Percentiles rank a stretch among this genome's conserved stretches.
Conservation (phyloP, 1,140 invertebrate genomes). For the Chironomus tepperi region DNA sequence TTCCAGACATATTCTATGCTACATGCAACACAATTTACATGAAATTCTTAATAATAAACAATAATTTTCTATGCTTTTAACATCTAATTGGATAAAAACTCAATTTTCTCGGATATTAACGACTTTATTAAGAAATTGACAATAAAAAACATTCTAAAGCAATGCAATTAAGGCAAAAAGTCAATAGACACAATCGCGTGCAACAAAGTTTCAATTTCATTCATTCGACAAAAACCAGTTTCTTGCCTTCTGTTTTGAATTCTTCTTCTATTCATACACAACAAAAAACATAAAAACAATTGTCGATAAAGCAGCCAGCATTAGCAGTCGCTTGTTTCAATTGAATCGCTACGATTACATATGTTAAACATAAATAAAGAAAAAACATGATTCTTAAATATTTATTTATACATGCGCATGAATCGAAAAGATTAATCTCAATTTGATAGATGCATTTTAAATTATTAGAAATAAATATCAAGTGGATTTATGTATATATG, state of each 20-base stretch:
- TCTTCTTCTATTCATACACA: not conserved
- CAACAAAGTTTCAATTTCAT: not conserved
- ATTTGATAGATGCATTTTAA: not conserved
- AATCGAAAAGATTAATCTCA: conserved; percentile 1
- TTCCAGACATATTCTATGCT: not conserved
- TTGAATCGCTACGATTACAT: not conserved
- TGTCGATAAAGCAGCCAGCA: not conserved
- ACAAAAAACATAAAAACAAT: no score
- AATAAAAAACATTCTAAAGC: not conserved
- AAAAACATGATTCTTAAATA: no score
- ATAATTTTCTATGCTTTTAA: not conserved
- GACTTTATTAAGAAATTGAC: no score
- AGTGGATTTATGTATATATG: not conserved
- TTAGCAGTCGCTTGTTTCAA: not conserved
- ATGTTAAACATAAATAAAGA: not conserved
- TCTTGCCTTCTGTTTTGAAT: not conserved
- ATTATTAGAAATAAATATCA: not conserved
- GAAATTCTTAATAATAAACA: not conserved
- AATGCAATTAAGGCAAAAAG: not conserved
- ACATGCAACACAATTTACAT: no score
- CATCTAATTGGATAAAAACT: no score
- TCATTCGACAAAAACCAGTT: not conserved
- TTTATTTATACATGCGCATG: not conserved
- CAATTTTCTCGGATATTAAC: no score
- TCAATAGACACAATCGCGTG: not conserved